These are phyloP conservation scores for Morelia viridis DNA, from an alignment of 2,797 vertebrate genomes.

Conservation along the genomic window DNA sequence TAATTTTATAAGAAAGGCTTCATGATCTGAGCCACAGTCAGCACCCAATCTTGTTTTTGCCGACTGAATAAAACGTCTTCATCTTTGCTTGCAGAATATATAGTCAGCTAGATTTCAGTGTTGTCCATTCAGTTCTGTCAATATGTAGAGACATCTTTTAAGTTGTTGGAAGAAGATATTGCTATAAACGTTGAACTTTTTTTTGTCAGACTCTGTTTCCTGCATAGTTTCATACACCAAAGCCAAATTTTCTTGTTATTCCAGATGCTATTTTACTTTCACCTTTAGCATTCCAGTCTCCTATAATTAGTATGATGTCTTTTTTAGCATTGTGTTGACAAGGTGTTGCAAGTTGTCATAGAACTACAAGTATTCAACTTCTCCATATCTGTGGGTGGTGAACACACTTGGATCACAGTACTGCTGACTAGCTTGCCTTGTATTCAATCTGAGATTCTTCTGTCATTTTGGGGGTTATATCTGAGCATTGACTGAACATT, in stretches of 20 bases:
- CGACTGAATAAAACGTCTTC: not conserved
- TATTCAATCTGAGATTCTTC: not conserved
- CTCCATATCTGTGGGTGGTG: not conserved
- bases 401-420: not conserved
- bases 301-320: not conserved
- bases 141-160: not conserved
- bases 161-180: not conserved
- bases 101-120: not conserved
- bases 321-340: not conserved
- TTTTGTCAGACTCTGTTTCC: not conserved
- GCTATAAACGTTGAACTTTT: not conserved
- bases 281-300: not conserved
- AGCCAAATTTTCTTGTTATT: not conserved
- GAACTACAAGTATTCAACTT: not conserved
- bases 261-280: not conserved
- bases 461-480: not conserved
- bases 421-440: not conserved
- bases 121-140: not conserved
- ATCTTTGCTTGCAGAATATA: not conserved
- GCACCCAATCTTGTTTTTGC: not conserved
- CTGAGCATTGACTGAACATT: not conserved
- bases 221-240: not conserved
- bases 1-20: not conserved
- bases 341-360: not conserved
- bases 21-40: not conserved